These are phyloP conservation scores for Amphimallon solstitiale DNA, from an alignment of 2,888 invertebrate genomes.

Conservation along the genomic window DNA sequence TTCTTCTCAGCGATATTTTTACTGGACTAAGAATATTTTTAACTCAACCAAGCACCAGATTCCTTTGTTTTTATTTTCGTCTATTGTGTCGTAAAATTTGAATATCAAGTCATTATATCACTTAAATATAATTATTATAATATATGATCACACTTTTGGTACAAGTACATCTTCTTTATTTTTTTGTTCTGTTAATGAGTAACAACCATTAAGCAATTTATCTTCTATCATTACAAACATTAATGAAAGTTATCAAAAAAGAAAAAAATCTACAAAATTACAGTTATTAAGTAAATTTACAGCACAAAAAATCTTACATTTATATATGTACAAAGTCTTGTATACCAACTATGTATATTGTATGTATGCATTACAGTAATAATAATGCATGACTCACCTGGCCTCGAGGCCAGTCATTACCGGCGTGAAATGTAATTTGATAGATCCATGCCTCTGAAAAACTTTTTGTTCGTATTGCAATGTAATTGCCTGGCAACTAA, in stretches of 20 bases:
- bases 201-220: too few species aligned
- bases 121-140: too few species aligned
- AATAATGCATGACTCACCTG: slow-evolving; percentile 20
- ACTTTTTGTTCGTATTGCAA: slow-evolving; percentile 5
- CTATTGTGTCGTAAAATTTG: too few species aligned
- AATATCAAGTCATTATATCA: too few species aligned
- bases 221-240: too few species aligned
- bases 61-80: too few species aligned
- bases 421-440: slow-evolving; percentile 21
- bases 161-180: too few species aligned
- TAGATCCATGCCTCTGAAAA: slow-evolving; percentile 9
- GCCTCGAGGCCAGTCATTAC: slow-evolving; percentile 17
- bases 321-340: background rate
- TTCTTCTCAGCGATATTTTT: too few species aligned
- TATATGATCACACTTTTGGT: too few species aligned
- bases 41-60: too few species aligned
- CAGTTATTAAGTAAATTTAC: background rate
- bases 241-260: background rate
- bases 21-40: too few species aligned
- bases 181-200: too few species aligned
- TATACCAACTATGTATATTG: background rate
- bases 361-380: background rate
- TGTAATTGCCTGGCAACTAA: slow-evolving; percentile 19
- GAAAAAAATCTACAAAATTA: background rate
- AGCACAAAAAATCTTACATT: background rate